These are phyloP conservation scores for Typhlichthys subterraneus DNA, from an alignment of 2,797 vertebrate genomes.

Conservation along the genomic window DNA sequence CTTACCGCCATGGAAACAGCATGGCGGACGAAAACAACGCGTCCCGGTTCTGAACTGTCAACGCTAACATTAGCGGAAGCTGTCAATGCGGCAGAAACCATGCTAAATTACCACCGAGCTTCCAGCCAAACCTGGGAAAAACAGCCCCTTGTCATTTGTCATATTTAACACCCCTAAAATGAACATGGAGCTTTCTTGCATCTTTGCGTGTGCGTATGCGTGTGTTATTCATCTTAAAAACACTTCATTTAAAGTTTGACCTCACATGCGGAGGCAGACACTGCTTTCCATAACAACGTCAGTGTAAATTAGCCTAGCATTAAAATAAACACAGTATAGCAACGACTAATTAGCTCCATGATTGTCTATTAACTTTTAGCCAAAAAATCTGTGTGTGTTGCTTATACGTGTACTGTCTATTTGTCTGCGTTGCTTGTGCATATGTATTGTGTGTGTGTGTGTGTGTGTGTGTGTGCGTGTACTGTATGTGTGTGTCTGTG, in stretches of 20 bases:
- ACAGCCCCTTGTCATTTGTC: slow-evolving; percentile 17
- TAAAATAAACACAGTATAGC: too few species aligned
- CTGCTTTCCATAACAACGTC: too few species aligned
- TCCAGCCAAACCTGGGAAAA: slow-evolving; percentile 49
- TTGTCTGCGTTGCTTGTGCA: too few species aligned
- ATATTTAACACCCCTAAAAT: background rate
- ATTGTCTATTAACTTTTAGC: background rate
- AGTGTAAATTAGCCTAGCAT: too few species aligned
- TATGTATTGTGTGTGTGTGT: background rate
- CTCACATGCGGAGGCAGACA: slow-evolving; percentile 25
- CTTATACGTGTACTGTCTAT: background rate
- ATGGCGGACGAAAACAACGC: slow-evolving; percentile 60
- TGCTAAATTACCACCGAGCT: slow-evolving; percentile 47
- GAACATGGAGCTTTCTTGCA: background rate
- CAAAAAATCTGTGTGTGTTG: background rate
- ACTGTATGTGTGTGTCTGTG: background rate
- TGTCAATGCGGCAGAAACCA: slow-evolving; percentile 50
- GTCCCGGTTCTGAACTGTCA: slow-evolving; percentile 57
- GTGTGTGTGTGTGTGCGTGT: too few species aligned
- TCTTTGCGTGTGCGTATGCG: slow-evolving; percentile 1
- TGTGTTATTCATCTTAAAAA: slow-evolving; percentile 36
- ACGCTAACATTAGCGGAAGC: slow-evolving; percentile 34
- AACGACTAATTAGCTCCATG: background rate
- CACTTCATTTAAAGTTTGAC: slow-evolving; percentile 53
- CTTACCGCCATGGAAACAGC: slow-evolving; percentile 73